These are phyloP conservation scores for Microcebus ravelobensis DNA, from an alignment of 2,113 vertebrate species.

Conservation along the genomic window DNA sequence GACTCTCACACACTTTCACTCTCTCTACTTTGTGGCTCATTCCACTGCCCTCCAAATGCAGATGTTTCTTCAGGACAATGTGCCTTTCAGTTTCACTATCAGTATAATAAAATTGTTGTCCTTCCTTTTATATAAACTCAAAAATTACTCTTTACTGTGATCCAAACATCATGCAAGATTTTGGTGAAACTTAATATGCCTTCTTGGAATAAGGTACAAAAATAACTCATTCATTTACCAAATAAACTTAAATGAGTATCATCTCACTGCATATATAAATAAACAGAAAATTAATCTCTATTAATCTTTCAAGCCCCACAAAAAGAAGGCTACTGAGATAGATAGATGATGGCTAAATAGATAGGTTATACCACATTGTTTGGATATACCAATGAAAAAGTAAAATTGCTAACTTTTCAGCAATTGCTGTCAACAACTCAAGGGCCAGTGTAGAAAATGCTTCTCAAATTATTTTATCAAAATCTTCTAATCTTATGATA, in stretches of 20 bases:
- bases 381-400: neutral
- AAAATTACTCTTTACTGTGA: neutral
- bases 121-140: neutral
- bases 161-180: neutral
- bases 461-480: slow-evolving; percentile 17
- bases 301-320: neutral
- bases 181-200: neutral
- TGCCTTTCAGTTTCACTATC: neutral
- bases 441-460: neutral
- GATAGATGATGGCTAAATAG: too few species aligned
- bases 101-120: neutral
- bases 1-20: neutral
- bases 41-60: rapidly evolving
- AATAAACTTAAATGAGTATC: neutral
- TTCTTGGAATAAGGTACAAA: neutral
- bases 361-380: neutral
- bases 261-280: neutral
- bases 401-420: neutral
- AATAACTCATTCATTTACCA: neutral
- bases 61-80: neutral
- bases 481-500: neutral
- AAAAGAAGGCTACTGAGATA: neutral
- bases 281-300: neutral
- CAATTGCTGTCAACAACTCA: neutral
- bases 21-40: neutral